These are phyloP conservation scores for Vipera ursinii DNA, from an alignment of 2,797 vertebrate genomes.

Conservation along the genomic window DNA sequence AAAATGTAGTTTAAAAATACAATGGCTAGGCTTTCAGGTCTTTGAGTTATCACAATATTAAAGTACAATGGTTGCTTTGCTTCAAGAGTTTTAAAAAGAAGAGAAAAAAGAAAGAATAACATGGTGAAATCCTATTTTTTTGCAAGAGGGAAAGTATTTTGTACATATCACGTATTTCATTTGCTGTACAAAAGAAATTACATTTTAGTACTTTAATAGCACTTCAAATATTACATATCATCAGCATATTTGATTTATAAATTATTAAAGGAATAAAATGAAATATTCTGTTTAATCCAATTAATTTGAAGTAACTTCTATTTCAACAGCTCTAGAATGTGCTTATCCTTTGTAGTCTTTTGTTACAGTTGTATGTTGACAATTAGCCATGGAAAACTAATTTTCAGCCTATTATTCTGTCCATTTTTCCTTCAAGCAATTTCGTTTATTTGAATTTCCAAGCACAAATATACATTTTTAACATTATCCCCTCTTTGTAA, in stretches of 20 bases:
- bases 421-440: neutral
- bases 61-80: neutral
- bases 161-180: constrained; percentile 53
- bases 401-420: accelerated
- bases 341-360: constrained; percentile 29
- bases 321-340: neutral
- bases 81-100: neutral
- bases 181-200: constrained; percentile 61
- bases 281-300: constrained; percentile 64
- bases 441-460: constrained; percentile 7
- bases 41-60: neutral
- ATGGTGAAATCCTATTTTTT: constrained; percentile 38
- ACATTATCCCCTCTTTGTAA: neutral
- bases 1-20: neutral
- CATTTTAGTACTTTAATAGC: constrained; percentile 51
- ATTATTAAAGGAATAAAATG: constrained; percentile 64
- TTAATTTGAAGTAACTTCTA: constrained; percentile 40
- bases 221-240: constrained; percentile 64
- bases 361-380: neutral
- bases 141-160: constrained; percentile 39
- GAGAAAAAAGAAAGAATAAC: constrained; percentile 54
- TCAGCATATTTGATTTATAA: constrained; percentile 50
- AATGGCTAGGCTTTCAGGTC: neutral
- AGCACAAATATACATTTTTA: constrained; percentile 1
- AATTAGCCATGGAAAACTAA: accelerated